Base-by-base conservation (phyloP, 1,140 invertebrate species). In the Coelopa frigida region DNA sequence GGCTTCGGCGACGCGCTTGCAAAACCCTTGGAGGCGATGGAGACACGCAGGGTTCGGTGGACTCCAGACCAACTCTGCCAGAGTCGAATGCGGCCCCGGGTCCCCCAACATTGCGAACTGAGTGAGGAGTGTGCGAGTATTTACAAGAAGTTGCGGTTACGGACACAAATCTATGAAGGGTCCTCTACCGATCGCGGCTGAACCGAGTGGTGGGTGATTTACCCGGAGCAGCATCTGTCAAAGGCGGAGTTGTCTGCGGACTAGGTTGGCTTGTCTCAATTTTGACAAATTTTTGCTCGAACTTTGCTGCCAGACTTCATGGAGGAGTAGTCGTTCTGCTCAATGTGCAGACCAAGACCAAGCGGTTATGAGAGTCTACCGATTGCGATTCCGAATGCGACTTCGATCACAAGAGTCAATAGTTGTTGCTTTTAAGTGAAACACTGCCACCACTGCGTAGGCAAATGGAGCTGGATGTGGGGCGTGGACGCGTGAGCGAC, bases 381-480 rank as follows among this genome's bases (percentile, higher is more conserved):
- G 24, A 26, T 42, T 14, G 14, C 15, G 4, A 22, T 39, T 24
- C 17, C 22, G 32, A n/a, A n/a, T n/a, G n/a, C n/a, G 33, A 22
- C 20, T 36, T 26, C 32, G 23, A 22, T 32, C 18, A 23, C 17
- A 31, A 20, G 22, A 21, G 36, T 38, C 26, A 35, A 23, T 23
- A 33, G 36, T 38, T 44, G 36, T 51, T 54, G 47, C 50, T 61
- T 66, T 53, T 66, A 67, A 67, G 63, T 67, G 66, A 63, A 66
- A 66, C 63, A 67, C 63, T 67, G 63, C 63, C 62, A 67, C 63
- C 63, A 67, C 63, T 67, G 63, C 63, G 63, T 56, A 66, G 44
- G 44, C 37, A 40, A 43, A 32, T 22, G 35, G 23, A 15, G 29
- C 36, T 38, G n/a, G n/a, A n/a, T n/a, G n/a, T n/a, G n/a, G n/a